A percentile compares a stretch with the other conserved stretches of the same genome.
These are phyloP conservation scores for Seriola aureovittata DNA, from an alignment of 2,113 vertebrate species.

Conservation along the genomic window DNA sequence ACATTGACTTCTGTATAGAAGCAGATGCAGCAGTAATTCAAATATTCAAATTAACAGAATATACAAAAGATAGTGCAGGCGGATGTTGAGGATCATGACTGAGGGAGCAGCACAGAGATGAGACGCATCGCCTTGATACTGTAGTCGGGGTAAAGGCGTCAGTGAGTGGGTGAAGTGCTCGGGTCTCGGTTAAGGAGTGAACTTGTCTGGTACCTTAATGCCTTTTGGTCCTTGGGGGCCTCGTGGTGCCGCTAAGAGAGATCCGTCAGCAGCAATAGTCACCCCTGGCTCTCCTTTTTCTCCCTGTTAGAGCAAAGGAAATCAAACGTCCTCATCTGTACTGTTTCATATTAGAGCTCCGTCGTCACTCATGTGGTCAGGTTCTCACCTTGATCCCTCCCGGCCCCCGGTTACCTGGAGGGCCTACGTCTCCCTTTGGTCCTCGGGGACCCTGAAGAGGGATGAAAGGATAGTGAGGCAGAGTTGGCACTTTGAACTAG, in stretches of 20 bases:
- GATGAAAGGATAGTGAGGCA: not conserved
- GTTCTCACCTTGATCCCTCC: conserved; percentile 81
- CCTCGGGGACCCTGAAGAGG: conserved; percentile 88
- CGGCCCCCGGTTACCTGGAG: conserved; percentile 85
- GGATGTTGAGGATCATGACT: not conserved
- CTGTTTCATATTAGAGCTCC: not conserved
- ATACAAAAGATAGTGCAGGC: not conserved
- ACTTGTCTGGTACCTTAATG: conserved; percentile 67
- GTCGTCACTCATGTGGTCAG: not conserved
- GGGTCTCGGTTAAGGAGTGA: not conserved
- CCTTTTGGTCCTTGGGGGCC: conserved; percentile 88
- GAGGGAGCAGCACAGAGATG: no score
- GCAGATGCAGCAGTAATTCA: not conserved
- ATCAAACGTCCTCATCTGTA: not conserved
- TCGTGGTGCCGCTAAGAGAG: conserved; percentile 81
- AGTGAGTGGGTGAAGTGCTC: not conserved
- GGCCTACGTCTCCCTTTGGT: conserved; percentile 90
- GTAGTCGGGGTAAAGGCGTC: not conserved
- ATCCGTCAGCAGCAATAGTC: conserved; percentile 87
- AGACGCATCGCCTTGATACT: not conserved
- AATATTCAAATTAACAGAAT: not conserved
- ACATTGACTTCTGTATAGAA: no score
- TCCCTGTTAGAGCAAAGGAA: conserved; percentile 82
- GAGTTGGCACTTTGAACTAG: not conserved
- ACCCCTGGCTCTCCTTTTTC: conserved; percentile 93